phyloP scores from a whole-genome alignment of 2,888 invertebrate species.

The Epirrhoe tristata region DNA sequence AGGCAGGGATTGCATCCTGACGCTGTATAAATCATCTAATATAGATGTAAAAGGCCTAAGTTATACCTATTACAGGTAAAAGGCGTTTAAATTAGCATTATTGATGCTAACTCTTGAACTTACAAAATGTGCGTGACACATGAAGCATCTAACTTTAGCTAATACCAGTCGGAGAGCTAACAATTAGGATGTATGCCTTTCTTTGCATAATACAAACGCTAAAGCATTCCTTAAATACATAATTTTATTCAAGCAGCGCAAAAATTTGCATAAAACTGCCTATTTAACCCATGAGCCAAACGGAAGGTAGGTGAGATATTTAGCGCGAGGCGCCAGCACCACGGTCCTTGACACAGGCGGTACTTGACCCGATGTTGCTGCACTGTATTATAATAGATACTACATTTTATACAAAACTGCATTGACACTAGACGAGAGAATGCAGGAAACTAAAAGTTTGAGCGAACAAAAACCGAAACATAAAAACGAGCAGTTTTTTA shows the following conservation, averaged over 20 bases:
- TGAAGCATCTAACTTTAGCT: not conserved
- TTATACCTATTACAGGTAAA: too few relatives aligned
- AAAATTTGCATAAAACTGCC: slow-evolving; percentile 16
- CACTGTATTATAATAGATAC: slow-evolving; percentile 15
- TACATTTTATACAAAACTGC: slow-evolving; percentile 8
- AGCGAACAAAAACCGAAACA: not conserved
- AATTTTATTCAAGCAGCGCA: slow-evolving; percentile 7
- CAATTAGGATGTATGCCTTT: not conserved
- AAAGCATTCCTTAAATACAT: slow-evolving; percentile 3
- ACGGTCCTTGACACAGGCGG: slow-evolving; percentile 14
- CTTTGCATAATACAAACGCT: not conserved
- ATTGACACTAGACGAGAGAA: not conserved
- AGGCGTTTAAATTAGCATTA: not conserved
- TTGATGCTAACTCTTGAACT: not conserved
- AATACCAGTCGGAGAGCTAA: not conserved
- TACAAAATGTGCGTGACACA: not conserved
- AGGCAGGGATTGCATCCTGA: too few relatives aligned
- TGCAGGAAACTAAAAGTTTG: not conserved
- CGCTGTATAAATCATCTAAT: too few relatives aligned
- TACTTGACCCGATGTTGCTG: slow-evolving; percentile 23
- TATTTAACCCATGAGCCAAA: slow-evolving; percentile 11
- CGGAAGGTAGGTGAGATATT: slow-evolving; percentile 17
- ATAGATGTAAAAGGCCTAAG: too few relatives aligned
- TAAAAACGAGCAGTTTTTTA: too few relatives aligned
- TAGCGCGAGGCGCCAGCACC: slow-evolving; percentile 20